Percentiles rank a stretch among this genome's conserved stretches.
These are phyloP conservation scores for Phenganax marumi DNA, from an alignment of 92 coral and sea anemone genomes.

Conservation along the genomic window DNA sequence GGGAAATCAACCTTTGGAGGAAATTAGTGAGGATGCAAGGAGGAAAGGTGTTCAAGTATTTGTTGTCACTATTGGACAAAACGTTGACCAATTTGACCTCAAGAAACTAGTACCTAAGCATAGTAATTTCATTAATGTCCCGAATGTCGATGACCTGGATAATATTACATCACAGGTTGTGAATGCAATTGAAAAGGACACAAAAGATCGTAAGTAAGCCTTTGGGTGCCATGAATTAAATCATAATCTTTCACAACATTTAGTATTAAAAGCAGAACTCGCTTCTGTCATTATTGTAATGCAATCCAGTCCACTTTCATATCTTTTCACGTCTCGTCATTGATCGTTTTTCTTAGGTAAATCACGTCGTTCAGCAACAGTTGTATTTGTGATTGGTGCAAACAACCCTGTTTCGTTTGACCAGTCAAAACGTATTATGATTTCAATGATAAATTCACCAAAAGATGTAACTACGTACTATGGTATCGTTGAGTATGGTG, in stretches of 20 bases:
- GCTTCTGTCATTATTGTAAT: too few relatives aligned
- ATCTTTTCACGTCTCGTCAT: too few relatives aligned
- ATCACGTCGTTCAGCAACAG: conserved; percentile 16
- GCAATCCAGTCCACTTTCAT: too few relatives aligned
- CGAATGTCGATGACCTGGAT: conserved; percentile 60
- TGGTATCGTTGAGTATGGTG: conserved; percentile 68
- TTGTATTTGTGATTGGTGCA: conserved; percentile 36
- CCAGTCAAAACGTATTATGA: conserved; percentile 55
- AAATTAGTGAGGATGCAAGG: conserved; percentile 34
- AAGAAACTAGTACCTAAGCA: conserved; percentile 53
- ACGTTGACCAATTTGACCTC: conserved; percentile 65
- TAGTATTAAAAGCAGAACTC: not conserved
- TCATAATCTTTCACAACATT: not conserved
- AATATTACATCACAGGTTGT: conserved; percentile 56
- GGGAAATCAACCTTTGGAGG: conserved; percentile 58
- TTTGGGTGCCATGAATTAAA: not conserved
- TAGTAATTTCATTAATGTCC: conserved; percentile 60
- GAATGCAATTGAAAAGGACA: conserved; percentile 2
- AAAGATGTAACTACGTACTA: conserved; percentile 65
- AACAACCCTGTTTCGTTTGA: conserved; percentile 59
- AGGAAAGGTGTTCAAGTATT: conserved; percentile 61
- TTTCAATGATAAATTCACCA: conserved; percentile 57
- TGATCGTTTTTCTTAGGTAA: conserved; percentile 9
- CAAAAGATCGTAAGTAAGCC: conserved; percentile 28
- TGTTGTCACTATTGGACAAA: conserved; percentile 65